Evolutionary conservation across 2,888 invertebrate species (phyloP), one percentile per base, ranked within the genome.

Genomic region (Galerucella nymphaeae): DNA sequence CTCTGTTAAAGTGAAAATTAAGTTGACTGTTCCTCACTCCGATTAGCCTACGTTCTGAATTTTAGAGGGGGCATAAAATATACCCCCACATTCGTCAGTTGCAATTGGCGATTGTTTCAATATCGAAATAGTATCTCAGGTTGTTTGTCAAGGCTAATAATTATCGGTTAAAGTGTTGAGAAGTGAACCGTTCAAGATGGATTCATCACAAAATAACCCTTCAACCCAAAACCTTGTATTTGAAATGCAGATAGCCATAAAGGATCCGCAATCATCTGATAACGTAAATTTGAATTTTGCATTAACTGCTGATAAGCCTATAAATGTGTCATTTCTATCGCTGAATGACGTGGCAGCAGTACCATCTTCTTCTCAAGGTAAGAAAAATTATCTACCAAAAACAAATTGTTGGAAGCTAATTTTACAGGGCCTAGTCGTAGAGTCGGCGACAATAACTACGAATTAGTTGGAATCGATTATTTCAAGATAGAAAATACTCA

Each of bases 271-370:
- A 48, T n/a, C 13, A 48, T 48, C 48, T 48, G 48, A 48, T n/a
- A 48, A 8, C 14, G 14, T 48, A 48, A 48, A 4, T n/a, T 48
- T 48, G 48, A 48, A 48, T 2, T 48, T 48, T n/a, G 48, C n/a
- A n/a, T 48, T 48, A n/a, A 14, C 48, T 48, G n/a, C 48, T n/a
- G 48, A 48, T 48, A 48, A n/a, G 48, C n/a, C n/a, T n/a, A n/a
- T 48, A 48, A 48, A 48, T n/a, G 48, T 48, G 14, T 48, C 48
- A 4, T n/a, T 48, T 48, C n/a, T 14, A 6, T n/a, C 48, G 14
- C 48, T 48, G 0, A 6, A 48, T 5, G n/a, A 48, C n/a, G 8
- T 30, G 30, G n/a, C 48, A n/a, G 14, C 48, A n/a, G n/a, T 2
- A 14, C 48, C 48, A 5, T 48, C 48, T 48, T 14, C 48, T 48